phyloP scores from a whole-genome alignment of 1,140 invertebrate species.

The Drosophila santomea region DNA sequence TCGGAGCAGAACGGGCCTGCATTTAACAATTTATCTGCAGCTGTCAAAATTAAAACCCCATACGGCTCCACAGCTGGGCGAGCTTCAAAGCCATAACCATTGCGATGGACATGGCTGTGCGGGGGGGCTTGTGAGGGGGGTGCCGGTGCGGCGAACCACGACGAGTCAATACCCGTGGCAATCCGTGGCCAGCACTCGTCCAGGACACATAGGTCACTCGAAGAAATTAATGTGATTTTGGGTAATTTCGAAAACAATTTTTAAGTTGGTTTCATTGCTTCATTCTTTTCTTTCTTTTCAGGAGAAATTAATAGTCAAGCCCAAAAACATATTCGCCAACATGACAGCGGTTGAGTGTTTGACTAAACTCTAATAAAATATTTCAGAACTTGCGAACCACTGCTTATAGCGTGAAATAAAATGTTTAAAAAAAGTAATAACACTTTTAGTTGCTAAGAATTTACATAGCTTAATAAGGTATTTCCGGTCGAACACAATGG shows the following conservation, averaged over 20 bases:
- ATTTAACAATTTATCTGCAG: conserved; percentile 84
- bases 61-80: conserved; percentile 60
- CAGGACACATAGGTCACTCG: conserved; percentile 47
- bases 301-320: too few relatives aligned
- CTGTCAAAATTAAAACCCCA: conserved; percentile 84
- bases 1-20: conserved; percentile 77
- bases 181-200: conserved; percentile 51
- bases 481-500: background rate
- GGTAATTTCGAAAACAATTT: background rate
- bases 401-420: too few relatives aligned
- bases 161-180: conserved; percentile 80
- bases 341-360: too few relatives aligned
- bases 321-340: too few relatives aligned
- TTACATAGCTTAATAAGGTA: background rate
- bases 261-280: background rate
- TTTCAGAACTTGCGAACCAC: background rate
- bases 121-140: background rate
- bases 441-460: background rate
- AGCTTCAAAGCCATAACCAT: conserved; percentile 53
- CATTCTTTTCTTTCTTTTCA: too few relatives aligned
- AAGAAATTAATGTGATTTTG: background rate
- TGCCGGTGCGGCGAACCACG: conserved; percentile 66
- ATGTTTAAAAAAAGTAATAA: too few relatives aligned
- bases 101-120: conserved; percentile 4
- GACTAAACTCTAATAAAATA: background rate